Conservation (phyloP, 2,797 vertebrate species). For the Gallinago stenura region DNA sequence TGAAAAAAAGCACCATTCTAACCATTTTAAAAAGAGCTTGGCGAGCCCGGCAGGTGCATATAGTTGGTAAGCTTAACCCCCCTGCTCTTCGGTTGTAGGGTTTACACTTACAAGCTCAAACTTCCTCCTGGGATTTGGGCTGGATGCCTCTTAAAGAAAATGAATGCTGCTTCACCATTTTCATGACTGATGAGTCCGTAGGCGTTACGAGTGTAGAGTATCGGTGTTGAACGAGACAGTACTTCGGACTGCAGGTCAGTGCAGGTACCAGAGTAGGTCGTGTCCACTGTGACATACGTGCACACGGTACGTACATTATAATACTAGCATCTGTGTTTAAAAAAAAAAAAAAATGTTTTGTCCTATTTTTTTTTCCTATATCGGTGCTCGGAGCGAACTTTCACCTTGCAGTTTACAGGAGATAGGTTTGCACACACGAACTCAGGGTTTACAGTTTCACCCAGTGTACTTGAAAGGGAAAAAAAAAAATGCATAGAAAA, state of each 20-base stretch:
- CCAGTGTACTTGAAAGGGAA: constrained; percentile 76
- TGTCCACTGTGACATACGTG: background rate
- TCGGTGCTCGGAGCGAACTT: constrained; percentile 75
- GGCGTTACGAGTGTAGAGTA: background rate
- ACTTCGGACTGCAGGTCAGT: constrained; percentile 89
- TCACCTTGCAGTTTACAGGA: constrained; percentile 78
- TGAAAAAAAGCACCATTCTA: background rate
- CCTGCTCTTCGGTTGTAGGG: background rate
- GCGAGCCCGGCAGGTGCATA: background rate
- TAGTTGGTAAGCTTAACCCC: background rate
- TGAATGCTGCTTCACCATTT: background rate
- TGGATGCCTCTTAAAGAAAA: constrained; percentile 45
- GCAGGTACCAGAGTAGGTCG: constrained; percentile 60
- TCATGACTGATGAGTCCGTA: background rate
- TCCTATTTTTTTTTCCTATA: constrained; percentile 59
- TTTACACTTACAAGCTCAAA: background rate
- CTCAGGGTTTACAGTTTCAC: constrained; percentile 81
- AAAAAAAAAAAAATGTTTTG: background rate
- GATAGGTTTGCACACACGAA: constrained; percentile 74
- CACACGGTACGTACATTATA: constrained; percentile 1
- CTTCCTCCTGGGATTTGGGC: background rate
- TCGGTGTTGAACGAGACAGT: constrained; percentile 63
- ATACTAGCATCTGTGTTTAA: constrained; percentile 48
- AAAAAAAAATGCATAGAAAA: background rate
- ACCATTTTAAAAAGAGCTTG: background rate